Conservation (phyloP, 2,113 vertebrate genomes). For the Esox niger region DNA sequence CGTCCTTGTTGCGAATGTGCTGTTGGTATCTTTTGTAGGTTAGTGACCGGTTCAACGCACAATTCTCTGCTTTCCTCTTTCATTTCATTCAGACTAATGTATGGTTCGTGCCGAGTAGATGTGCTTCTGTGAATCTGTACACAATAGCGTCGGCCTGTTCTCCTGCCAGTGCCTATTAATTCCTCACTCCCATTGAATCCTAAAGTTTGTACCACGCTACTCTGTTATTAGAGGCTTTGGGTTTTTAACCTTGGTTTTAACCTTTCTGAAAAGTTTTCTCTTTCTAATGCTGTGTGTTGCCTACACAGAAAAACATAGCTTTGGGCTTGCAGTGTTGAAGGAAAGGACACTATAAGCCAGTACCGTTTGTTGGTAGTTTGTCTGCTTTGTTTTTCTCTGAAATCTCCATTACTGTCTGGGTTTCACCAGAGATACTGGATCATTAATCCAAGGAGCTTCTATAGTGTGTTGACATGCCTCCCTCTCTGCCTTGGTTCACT, state of each 20-base stretch:
- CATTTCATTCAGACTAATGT: slow-evolving; percentile 2
- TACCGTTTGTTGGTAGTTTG: neutral
- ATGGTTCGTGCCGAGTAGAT: slow-evolving; percentile 10
- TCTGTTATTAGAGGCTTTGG: slow-evolving; percentile 13
- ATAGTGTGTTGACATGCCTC: slow-evolving; percentile 38
- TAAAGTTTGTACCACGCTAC: neutral
- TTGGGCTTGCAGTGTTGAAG: neutral
- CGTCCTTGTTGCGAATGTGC: neutral
- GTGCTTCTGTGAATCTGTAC: slow-evolving; percentile 4
- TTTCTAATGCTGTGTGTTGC: neutral
- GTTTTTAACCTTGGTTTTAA: slow-evolving; percentile 24
- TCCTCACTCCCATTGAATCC: neutral
- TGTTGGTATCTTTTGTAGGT: slow-evolving; percentile 26
- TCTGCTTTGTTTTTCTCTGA: neutral
- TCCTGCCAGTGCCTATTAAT: neutral
- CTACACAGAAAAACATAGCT: neutral
- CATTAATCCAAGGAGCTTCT: slow-evolving; percentile 39
- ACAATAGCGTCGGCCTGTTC: neutral
- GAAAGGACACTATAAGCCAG: neutral
- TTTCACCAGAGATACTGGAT: slow-evolving; percentile 37
- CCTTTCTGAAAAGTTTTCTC: slow-evolving; percentile 16
- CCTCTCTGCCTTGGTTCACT: slow-evolving; percentile 30
- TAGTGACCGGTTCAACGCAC: slow-evolving; percentile 27
- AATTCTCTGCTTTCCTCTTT: slow-evolving; percentile 22
- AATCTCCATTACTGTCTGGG: neutral